These are phyloP conservation scores for Lemur catta DNA, from an alignment of 2,797 vertebrate genomes.

Conservation along the genomic window DNA sequence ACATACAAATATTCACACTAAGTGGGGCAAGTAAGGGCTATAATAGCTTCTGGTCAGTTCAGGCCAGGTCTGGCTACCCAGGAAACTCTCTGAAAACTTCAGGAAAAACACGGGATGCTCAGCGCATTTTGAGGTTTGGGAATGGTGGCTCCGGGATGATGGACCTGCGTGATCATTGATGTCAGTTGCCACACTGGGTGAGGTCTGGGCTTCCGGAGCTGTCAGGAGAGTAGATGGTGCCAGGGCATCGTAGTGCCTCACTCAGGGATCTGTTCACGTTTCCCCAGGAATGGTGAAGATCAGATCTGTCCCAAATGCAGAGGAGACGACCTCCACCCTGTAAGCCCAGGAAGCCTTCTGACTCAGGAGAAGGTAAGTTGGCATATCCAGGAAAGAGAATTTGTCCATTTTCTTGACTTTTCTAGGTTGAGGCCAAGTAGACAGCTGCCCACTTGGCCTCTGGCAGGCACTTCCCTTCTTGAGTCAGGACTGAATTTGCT, in stretches of 20 bases:
- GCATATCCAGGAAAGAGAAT: background rate
- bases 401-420: background rate
- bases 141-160: rapidly evolving
- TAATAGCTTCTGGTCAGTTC: background rate
- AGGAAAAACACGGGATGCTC: background rate
- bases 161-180: rapidly evolving
- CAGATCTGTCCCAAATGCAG: conserved; percentile 85
- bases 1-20: background rate
- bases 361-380: conserved; percentile 83
- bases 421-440: background rate
- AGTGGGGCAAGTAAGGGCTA: background rate
- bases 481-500: background rate
- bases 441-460: background rate
- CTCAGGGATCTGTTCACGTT: background rate
- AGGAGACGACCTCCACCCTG: conserved; percentile 77
- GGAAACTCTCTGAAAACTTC: background rate
- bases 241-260: background rate
- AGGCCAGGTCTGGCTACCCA: background rate
- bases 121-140: background rate
- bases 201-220: background rate
- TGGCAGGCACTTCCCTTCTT: background rate
- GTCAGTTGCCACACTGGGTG: rapidly evolving
- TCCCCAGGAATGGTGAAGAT: conserved; percentile 84
- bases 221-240: background rate
- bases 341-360: conserved; percentile 80